Conservation (phyloP, 2,797 vertebrate genomes). For the Notamacropus eugenii region DNA sequence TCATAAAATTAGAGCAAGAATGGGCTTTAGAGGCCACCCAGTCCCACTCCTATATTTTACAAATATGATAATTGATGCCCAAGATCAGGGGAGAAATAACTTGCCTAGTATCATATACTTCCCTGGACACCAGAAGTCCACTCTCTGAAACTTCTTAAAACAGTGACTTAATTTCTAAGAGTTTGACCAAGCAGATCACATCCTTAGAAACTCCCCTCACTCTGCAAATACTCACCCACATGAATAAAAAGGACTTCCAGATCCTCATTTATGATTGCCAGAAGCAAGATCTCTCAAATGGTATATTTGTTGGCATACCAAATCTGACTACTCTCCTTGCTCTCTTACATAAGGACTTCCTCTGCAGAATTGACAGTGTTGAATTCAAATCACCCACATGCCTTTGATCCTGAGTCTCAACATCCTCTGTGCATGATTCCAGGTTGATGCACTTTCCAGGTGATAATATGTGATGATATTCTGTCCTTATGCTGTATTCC, state of each 20-base stretch:
- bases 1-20: background rate
- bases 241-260: background rate
- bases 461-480: background rate
- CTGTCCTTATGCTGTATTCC: background rate
- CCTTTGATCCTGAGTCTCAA: background rate
- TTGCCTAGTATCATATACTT: background rate
- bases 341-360: background rate
- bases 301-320: background rate
- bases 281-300: background rate
- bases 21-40: background rate
- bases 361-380: background rate
- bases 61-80: background rate
- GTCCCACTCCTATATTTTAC: background rate
- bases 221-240: background rate
- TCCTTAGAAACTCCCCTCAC: background rate
- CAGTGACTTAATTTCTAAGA: constrained; percentile 26
- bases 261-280: background rate
- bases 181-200: background rate
- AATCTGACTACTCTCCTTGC: background rate
- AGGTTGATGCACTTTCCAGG: background rate
- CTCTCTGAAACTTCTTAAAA: constrained; percentile 3
- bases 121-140: background rate
- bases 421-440: background rate
- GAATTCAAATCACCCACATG: background rate
- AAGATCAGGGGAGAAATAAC: background rate